Percentiles rank a stretch among this genome's conserved stretches.
phyloP scores from a whole-genome alignment of 2,113 vertebrate genomes.

The Petroica traversi region DNA sequence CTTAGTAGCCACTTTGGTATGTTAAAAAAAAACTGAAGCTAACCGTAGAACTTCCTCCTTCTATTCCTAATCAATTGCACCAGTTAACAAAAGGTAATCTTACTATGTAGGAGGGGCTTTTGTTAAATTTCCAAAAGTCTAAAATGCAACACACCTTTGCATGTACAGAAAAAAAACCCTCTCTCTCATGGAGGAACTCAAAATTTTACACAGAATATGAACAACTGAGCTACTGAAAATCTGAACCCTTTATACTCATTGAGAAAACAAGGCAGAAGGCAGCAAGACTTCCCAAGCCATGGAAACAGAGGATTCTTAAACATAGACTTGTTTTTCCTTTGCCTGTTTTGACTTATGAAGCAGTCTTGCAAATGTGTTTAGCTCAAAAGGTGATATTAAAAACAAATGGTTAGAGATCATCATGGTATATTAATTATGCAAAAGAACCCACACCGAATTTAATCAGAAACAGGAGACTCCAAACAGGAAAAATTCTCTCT shows the following conservation, averaged over 20 bases:
- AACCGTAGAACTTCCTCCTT: background rate
- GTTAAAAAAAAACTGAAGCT: background rate
- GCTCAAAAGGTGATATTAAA: conserved; percentile 70
- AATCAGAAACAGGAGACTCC: conserved; percentile 67
- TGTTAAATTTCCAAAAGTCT: background rate
- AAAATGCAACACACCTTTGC: background rate
- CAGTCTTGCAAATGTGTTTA: conserved; percentile 37
- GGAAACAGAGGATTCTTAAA: background rate
- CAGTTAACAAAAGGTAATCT: background rate
- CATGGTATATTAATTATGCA: conserved; percentile 75
- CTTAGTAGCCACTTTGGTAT: background rate
- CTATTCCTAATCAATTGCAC: background rate
- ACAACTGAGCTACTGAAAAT: background rate
- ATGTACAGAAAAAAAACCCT: background rate
- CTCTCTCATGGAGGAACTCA: background rate
- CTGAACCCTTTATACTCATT: background rate
- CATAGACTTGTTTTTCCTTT: conserved; percentile 16
- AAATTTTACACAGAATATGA: background rate
- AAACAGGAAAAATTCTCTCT: conserved; percentile 32
- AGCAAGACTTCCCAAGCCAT: background rate
- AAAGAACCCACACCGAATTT: conserved; percentile 69
- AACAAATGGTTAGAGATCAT: conserved; percentile 72
- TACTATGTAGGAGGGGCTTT: background rate
- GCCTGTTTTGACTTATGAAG: conserved; percentile 35
- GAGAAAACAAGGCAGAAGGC: background rate